phyloP scores from a whole-genome alignment of 1,140 invertebrate species.

The Eupristina koningsbergeri region DNA sequence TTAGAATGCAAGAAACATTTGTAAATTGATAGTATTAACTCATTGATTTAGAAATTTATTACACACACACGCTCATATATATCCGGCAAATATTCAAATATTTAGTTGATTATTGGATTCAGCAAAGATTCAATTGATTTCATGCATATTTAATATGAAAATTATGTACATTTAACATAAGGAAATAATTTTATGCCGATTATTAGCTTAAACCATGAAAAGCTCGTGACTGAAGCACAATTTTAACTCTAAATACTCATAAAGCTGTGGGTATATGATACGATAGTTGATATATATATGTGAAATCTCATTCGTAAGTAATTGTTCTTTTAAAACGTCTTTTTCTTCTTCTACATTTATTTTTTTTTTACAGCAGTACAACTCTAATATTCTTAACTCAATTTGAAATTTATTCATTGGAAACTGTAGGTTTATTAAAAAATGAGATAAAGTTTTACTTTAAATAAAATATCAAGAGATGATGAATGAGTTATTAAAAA shows the following conservation, averaged over 20 bases:
- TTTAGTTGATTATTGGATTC: background rate
- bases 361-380: background rate
- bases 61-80: too few relatives aligned
- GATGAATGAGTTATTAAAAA: background rate
- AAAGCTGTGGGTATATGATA: conserved; percentile 16
- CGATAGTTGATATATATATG: background rate
- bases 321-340: background rate
- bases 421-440: background rate
- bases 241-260: conserved; percentile 27
- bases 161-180: background rate
- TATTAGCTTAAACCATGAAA: background rate
- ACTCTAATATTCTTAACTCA: conserved; percentile 17
- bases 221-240: background rate
- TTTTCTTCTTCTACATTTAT: background rate
- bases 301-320: conserved; percentile 17
- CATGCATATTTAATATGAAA: background rate
- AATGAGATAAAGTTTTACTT: background rate
- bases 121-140: background rate
- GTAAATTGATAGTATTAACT: background rate
- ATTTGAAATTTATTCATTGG: conserved; percentile 24
- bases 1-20: background rate
- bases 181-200: background rate
- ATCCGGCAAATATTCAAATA: conserved; percentile 2
- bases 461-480: background rate
- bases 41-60: background rate